These are phyloP conservation scores for Hydropotes inermis DNA, from an alignment of 2,113 vertebrate species.

Conservation along the genomic window DNA sequence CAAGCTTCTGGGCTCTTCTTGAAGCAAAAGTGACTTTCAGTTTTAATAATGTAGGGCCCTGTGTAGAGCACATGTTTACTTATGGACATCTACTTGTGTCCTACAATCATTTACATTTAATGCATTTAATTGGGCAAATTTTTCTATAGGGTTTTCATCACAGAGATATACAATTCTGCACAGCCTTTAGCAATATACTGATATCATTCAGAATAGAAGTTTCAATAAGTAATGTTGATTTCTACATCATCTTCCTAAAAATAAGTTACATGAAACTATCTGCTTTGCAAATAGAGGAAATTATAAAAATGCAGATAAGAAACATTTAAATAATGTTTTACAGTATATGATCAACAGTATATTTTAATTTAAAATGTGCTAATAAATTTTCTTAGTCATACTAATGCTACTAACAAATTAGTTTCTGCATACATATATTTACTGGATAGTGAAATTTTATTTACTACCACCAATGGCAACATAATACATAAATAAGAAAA, in stretches of 20 bases:
- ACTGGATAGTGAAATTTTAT: background rate
- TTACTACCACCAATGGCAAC: background rate
- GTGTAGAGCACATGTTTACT: background rate
- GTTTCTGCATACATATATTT: background rate
- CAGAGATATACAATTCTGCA: background rate
- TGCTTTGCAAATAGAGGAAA: background rate
- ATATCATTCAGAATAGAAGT: background rate
- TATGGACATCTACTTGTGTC: background rate
- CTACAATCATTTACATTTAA: background rate
- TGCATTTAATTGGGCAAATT: background rate
- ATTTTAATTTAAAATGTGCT: background rate
- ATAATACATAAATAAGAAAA: background rate
- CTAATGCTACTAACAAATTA: background rate
- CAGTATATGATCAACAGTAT: background rate
- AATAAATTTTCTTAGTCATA: background rate
- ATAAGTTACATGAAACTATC: constrained; percentile 2
- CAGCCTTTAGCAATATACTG: background rate
- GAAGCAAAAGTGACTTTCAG: background rate
- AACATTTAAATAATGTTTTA: background rate
- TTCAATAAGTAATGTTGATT: background rate
- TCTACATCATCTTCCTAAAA: background rate
- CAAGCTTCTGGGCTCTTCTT: background rate
- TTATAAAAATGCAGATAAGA: background rate
- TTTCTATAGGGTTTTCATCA: background rate
- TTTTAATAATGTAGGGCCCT: background rate